A percentile compares a stretch with the other conserved stretches of the same genome.
Evolutionary conservation across 2,797 vertebrate genomes (phyloP).

Genomic region (Sebastes hubbsi): DNA sequence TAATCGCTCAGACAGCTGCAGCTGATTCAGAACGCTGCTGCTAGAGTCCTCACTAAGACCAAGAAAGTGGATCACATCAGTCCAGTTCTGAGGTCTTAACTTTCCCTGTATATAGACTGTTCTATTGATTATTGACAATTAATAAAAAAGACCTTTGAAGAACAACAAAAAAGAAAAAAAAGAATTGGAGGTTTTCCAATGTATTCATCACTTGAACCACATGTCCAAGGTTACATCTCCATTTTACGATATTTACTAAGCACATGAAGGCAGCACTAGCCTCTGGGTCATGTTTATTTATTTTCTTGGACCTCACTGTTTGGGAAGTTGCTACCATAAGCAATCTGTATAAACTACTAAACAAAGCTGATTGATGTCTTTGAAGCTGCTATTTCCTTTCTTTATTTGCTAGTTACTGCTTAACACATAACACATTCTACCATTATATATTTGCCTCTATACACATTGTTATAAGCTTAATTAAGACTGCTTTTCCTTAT

Average conservation of each 20-base stretch:
- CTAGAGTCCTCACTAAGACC: too few relatives aligned
- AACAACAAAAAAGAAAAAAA: too few relatives aligned
- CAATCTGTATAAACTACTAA: neutral
- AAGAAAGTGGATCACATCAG: too few relatives aligned
- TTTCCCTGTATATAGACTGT: too few relatives aligned
- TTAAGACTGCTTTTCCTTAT: neutral
- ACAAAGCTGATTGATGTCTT: neutral
- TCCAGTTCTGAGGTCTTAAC: too few relatives aligned
- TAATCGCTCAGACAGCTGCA: too few relatives aligned
- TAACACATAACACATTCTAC: neutral
- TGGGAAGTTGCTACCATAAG: constrained; percentile 13
- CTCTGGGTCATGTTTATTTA: constrained; percentile 23
- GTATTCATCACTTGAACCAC: neutral
- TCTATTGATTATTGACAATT: too few relatives aligned
- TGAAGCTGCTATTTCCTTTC: neutral
- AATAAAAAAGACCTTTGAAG: too few relatives aligned
- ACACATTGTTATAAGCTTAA: neutral
- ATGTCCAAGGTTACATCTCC: accelerated
- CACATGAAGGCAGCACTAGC: constrained; percentile 7
- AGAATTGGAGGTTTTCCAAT: too few relatives aligned
- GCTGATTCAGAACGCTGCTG: too few relatives aligned
- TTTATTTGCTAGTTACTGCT: neutral
- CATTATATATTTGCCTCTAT: neutral
- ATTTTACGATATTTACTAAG: neutral
- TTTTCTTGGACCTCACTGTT: constrained; percentile 15